Evolutionary conservation across 2,888 invertebrate species (phyloP).

Genomic region (Nomada lathburiana): DNA sequence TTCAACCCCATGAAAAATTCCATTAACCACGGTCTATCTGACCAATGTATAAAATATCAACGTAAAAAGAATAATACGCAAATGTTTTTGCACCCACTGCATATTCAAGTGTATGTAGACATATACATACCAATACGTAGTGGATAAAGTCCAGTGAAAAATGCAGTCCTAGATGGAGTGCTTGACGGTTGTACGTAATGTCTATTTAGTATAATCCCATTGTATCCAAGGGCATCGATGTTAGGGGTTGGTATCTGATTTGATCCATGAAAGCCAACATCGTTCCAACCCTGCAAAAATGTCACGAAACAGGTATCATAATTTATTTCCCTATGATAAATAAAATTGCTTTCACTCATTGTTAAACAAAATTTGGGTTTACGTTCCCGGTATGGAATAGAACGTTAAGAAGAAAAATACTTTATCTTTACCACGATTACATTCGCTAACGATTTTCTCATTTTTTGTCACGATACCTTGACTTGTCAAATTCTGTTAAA

Average conservation of each 20-base stretch:
- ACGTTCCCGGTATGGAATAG: not conserved
- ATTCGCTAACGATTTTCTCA: no score
- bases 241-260: conserved; percentile 95
- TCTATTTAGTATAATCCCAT: conserved; percentile 93
- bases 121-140: conserved; percentile 87
- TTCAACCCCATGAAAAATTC: no score
- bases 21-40: no score
- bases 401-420: no score
- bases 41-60: no score
- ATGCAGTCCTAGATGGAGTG: conserved; percentile 92
- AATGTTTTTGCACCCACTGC: not conserved
- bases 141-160: conserved; percentile 94
- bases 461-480: not conserved
- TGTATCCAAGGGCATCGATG: conserved; percentile 93
- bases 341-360: not conserved
- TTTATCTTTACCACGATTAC: no score
- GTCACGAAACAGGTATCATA: not conserved
- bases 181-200: conserved; percentile 95
- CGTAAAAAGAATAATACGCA: no score
- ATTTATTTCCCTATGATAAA: no score
- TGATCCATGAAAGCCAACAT: conserved; percentile 95
- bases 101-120: not conserved
- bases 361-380: not conserved
- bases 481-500: no score
- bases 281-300: conserved; percentile 91